A percentile compares a stretch with the other conserved stretches of the same genome.
Conservation (phyloP, 2,113 vertebrate genomes). For the Syngnathus floridae region DNA sequence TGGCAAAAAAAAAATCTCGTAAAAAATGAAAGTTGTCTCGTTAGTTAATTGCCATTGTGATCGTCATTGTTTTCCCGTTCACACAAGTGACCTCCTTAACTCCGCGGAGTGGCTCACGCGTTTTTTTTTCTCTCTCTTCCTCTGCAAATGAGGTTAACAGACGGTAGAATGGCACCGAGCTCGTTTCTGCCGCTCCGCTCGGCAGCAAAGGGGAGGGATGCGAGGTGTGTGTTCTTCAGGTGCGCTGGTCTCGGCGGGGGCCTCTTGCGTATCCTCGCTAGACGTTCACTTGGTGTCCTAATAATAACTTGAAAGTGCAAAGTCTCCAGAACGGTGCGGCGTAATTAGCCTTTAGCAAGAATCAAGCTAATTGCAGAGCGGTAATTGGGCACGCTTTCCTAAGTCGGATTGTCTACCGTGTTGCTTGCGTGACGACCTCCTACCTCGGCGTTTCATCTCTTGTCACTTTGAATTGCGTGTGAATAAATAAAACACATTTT, state of each 20-base stretch:
- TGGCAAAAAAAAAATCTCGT: slow-evolving; percentile 19
- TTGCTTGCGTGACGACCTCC: slow-evolving; percentile 20
- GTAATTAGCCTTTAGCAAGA: slow-evolving; percentile 76
- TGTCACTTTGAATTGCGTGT: slow-evolving; percentile 70
- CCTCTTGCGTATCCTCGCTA: slow-evolving; percentile 54
- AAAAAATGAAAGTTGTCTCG: slow-evolving; percentile 14
- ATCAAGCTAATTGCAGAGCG: slow-evolving; percentile 72
- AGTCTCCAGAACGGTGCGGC: slow-evolving; percentile 61
- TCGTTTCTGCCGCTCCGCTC: slow-evolving; percentile 47
- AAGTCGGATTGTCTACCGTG: slow-evolving; percentile 55
- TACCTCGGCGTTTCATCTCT: slow-evolving; percentile 60
- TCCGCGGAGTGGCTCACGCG: neutral
- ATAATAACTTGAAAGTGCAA: slow-evolving; percentile 80
- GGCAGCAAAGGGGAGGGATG: slow-evolving; percentile 63
- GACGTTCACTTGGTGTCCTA: slow-evolving; percentile 70
- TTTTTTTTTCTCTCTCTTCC: neutral
- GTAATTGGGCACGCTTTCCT: slow-evolving; percentile 71
- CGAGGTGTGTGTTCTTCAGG: slow-evolving; percentile 71
- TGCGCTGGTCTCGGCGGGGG: slow-evolving; percentile 60
- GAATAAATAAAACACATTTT: slow-evolving; percentile 59
- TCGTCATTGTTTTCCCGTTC: slow-evolving; percentile 14
- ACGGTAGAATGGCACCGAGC: slow-evolving; percentile 59
- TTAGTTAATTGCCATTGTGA: slow-evolving; percentile 34
- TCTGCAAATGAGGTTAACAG: slow-evolving; percentile 54
- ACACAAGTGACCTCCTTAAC: slow-evolving; percentile 19